Evolutionary conservation across 2,113 vertebrate species (phyloP), one percentile per base, ranked within the genome.

Genomic region (Aspiorhynchus laticeps): DNA sequence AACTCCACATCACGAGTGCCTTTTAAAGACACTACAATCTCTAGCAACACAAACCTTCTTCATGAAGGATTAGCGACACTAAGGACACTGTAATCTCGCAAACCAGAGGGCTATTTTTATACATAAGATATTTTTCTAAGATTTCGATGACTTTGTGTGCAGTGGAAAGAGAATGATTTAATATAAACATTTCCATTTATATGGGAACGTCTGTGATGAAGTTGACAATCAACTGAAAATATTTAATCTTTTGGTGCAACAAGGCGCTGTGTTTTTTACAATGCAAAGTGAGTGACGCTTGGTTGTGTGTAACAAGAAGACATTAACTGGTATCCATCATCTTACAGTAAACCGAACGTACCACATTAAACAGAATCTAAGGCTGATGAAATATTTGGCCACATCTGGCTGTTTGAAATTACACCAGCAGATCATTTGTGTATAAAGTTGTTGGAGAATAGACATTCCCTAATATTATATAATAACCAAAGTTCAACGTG

Each of bases 191-290:
- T 93, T 92, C 91, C 89, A 88, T 76, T 86, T 12, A 9, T 80
- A 43, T 92, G 93, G 93, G 90, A 91, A 91, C 87, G 77, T 82
- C 88, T 81, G n/a, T 88, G 85, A 92, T 90, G 90, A 94, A 90
- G 95, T 96, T 96, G 95, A 95, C 92, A 95, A 94, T 95, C 95
- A 95, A 95, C 95, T 94, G 93, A 89, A 90, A 83, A 73, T 89
- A 88, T 91, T 89, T 91, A 81, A 88, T 89, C 80, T 83, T 87
- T 81, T 90, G 82, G 85, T 84, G 3, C 91, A 90, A 85, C 91
- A 80, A 88, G 61, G 10, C 48, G 85, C 89, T 90, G 0, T 74
- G 89, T 94, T 92, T 91, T 93, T 92, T 90, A 80, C 85, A 92
- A 92, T 90, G 91, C 38, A 38, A 56, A 12, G 26, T 28, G 10